Percentiles rank a stretch among this genome's conserved stretches.
Conservation (phyloP, 2,797 vertebrate genomes). For the Schizopygopsis malacanthus region DNA sequence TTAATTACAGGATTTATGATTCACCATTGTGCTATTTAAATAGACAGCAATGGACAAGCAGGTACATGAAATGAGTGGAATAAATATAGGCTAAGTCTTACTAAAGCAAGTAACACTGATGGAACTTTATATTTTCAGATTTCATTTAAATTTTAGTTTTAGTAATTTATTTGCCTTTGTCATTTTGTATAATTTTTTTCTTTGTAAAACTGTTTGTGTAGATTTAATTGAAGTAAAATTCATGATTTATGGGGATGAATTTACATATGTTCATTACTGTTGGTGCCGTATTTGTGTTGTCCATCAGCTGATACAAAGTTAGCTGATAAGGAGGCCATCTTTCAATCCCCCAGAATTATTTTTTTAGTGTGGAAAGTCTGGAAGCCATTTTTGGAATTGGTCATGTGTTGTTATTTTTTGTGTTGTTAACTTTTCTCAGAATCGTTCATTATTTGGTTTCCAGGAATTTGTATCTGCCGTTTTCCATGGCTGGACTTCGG, state of each 20-base stretch:
- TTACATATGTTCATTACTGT: not conserved
- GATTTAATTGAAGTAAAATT: not conserved
- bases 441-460: not conserved
- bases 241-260: not conserved
- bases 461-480: not conserved
- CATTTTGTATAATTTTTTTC: no score
- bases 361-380: slow-evolving; percentile 1
- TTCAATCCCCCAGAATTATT: not conserved
- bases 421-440: not conserved
- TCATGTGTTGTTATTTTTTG: not conserved
- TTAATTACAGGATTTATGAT: not conserved
- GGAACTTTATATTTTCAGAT: no score
- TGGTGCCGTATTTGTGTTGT: not conserved
- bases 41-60: not conserved
- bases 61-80: not conserved
- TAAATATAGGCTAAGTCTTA: not conserved
- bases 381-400: not conserved
- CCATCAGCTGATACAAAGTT: not conserved
- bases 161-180: not conserved
- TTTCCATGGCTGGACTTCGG: not conserved
- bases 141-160: not conserved
- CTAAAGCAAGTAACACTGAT: not conserved
- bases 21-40: not conserved
- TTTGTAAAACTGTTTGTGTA: no score
- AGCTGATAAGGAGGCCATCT: not conserved